Evolutionary conservation across 2,113 vertebrate genomes (phyloP), one percentile per base, ranked within the genome.

Genomic region (Agelaius tricolor): DNA sequence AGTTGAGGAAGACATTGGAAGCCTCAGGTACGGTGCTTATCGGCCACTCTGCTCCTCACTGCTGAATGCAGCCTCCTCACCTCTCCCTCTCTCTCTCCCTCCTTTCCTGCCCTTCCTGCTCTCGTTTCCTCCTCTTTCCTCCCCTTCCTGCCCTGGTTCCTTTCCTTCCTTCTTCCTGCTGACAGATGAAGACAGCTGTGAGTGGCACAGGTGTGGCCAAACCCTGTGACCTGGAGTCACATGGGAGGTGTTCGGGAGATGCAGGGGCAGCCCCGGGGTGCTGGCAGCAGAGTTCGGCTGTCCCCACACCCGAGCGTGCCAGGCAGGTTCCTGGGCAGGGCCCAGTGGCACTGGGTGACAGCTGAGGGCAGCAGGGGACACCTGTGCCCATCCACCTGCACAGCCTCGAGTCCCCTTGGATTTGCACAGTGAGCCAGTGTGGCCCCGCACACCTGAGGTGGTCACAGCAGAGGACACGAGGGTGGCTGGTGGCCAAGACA

Each of bases 131-230:
- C 80, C 84, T 93, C 49, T 55, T 74, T 65, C 3, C 78, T 84
- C n/a, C 49, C 18, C 59, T 87, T 75, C 73, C 54, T 10, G 22
- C 21, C 14, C n/a, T 9, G 24, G 14, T 26, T 13, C 7, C 55
- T 82, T 84, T 69, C 73, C 67, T 82, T 19, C 55, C 71, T 44
- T 62, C 66, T 83, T 37, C 69, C 62, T 11, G 46, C 33, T 43
- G 43, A 37, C 94, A 90, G 74, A 3, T 39, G 61, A 78, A 49
- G 69, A 44, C 24, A 68, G n/a, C 37, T 49, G 67, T n/a, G 62
- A 87, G 13, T 15, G 69, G 78, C 78, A 91, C 52, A 87, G 90
- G 82, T 65, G 85, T 68, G 74, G 87, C 77, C 43, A 7, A 84
- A 3, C 23, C 10, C 55, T 35, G 31, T 62, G 51, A 73, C 71